These are phyloP conservation scores for Sitta carolinensis DNA, from an alignment of 2,797 vertebrate species.

Conservation along the genomic window DNA sequence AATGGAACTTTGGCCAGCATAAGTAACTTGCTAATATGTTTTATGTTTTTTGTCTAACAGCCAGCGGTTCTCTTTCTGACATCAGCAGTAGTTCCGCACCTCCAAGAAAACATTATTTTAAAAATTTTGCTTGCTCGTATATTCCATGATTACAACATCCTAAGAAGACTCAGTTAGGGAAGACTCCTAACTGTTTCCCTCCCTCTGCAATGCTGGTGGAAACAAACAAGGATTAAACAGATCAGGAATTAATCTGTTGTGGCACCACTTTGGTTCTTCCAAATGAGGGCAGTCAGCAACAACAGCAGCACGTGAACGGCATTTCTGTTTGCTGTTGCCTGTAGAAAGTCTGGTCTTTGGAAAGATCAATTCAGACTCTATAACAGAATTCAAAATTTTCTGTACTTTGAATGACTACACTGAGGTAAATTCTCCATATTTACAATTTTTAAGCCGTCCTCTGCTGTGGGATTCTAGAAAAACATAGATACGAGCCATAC, in stretches of 20 bases:
- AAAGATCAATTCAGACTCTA: neutral
- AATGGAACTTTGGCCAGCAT: neutral
- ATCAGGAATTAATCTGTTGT: neutral
- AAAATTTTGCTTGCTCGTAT: neutral
- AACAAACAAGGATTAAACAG: conserved; percentile 4
- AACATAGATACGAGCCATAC: neutral
- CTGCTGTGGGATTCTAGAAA: neutral
- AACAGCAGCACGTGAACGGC: neutral
- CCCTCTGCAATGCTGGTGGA: fast-evolving
- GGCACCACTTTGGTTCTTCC: neutral
- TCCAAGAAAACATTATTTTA: neutral
- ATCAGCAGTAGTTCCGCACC: neutral
- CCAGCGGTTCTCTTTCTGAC: neutral
- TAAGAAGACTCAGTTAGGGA: neutral
- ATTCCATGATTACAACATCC: neutral
- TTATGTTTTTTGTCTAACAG: neutral
- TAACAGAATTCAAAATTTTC: neutral
- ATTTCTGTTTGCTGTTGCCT: neutral
- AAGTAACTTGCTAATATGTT: neutral
- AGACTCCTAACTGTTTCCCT: neutral
- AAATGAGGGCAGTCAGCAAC: neutral
- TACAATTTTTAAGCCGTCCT: neutral
- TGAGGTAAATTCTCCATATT: neutral
- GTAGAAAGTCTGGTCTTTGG: fast-evolving
- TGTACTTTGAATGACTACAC: neutral